Evolutionary conservation across 2,888 invertebrate species (phyloP).

Genomic region (Eupithecia inturbata): DNA sequence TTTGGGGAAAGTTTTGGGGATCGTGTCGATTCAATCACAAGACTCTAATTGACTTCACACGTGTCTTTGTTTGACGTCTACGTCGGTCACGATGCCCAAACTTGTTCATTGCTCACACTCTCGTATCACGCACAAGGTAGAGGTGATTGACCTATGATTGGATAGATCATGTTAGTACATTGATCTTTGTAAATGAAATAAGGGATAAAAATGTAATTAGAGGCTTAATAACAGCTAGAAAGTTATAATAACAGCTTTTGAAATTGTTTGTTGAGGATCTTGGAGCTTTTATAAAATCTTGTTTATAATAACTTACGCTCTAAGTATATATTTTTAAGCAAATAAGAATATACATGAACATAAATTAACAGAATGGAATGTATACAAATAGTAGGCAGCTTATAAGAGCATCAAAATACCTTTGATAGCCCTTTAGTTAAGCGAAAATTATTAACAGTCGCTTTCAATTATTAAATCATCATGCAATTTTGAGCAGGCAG

Average conservation of each 20-base stretch:
- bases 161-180: background rate
- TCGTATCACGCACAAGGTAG: conserved; percentile 1
- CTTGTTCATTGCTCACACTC: background rate
- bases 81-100: background rate
- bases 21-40: conserved; percentile 40
- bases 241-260: background rate
- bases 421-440: background rate
- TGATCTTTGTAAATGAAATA: background rate
- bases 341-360: too few relatives aligned
- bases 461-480: background rate
- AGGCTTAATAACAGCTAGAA: too few relatives aligned
- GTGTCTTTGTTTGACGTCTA: conserved; percentile 41
- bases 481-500: background rate
- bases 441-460: background rate
- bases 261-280: background rate
- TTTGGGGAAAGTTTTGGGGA: conserved; percentile 44
- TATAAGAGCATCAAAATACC: too few relatives aligned
- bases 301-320: too few relatives aligned
- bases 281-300: background rate
- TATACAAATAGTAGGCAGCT: too few relatives aligned
- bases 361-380: too few relatives aligned
- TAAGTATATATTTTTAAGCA: too few relatives aligned
- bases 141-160: conserved; percentile 13
- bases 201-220: background rate
- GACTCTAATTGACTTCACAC: conserved; percentile 47